Evolutionary conservation across 2,888 invertebrate genomes (phyloP).

Genomic region (Lordiphosa andalusiaca): DNA sequence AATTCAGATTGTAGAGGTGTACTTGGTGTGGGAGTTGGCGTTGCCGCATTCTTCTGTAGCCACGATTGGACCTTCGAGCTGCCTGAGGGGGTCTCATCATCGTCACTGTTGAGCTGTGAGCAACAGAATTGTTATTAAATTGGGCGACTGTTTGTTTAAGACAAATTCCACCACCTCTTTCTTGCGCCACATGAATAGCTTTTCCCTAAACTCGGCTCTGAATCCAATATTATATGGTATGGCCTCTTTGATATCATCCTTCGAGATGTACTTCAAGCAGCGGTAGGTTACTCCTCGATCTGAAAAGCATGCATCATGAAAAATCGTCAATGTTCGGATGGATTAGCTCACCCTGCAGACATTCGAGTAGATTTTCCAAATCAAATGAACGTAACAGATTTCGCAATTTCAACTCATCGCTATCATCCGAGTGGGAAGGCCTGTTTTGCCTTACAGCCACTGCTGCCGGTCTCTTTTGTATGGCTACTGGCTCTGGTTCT

Average conservation of each 20-base stretch:
- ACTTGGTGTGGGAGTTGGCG: neutral
- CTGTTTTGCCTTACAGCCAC: neutral
- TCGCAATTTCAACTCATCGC: neutral
- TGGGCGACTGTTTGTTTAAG: no score
- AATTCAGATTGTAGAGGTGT: neutral
- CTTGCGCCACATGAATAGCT: neutral
- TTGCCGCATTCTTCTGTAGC: neutral
- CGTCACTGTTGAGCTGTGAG: no score
- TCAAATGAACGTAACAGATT: neutral
- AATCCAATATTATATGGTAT: neutral
- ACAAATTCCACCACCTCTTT: neutral
- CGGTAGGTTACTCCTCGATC: neutral
- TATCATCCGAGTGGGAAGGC: neutral
- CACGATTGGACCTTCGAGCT: neutral
- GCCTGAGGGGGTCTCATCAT: no score
- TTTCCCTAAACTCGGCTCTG: slow-evolving; percentile 1
- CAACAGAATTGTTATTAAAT: no score
- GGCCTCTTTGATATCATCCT: slow-evolving; percentile 1
- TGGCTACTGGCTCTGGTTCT: neutral
- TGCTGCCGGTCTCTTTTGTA: neutral
- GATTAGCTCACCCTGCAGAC: neutral
- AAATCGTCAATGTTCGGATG: neutral
- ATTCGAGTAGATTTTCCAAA: slow-evolving; percentile 3
- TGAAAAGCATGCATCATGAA: neutral
- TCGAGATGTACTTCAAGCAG: neutral